Conservation (phyloP, 2,113 vertebrate genomes). For the Elachura formosa region DNA sequence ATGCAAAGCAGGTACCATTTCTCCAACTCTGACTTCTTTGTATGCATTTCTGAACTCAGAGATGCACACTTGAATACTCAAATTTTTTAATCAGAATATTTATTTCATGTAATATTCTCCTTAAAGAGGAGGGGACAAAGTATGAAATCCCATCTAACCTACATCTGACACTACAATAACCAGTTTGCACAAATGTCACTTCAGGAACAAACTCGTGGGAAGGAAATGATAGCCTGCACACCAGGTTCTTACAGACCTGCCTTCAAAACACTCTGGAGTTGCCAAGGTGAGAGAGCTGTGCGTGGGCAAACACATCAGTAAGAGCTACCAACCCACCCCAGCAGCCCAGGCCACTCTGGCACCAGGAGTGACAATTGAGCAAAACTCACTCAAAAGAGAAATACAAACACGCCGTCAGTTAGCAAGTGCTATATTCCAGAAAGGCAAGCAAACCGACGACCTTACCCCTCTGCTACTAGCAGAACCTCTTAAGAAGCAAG, state of each 20-base stretch:
- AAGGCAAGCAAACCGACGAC: not conserved
- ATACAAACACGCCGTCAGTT: not conserved
- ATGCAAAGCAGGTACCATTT: not conserved
- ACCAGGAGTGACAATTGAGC: not conserved
- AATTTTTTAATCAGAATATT: not conserved
- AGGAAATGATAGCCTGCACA: not conserved
- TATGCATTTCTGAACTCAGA: not conserved
- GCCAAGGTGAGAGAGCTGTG: not conserved
- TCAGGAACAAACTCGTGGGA: not conserved
- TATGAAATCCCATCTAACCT: not conserved
- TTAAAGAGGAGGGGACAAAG: not conserved
- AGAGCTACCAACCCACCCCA: not conserved
- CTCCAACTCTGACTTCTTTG: not conserved
- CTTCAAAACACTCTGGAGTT: not conserved
- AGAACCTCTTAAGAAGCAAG: not conserved
- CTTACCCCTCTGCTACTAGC: not conserved
- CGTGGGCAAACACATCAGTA: not conserved
- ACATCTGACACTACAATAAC: not conserved
- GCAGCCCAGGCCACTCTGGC: not conserved
- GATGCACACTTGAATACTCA: not conserved
- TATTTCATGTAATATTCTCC: not conserved
- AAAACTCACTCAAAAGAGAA: not conserved
- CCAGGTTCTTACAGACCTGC: not conserved
- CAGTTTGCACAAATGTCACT: not conserved
- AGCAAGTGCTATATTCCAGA: not conserved